phyloP scores from a whole-genome alignment of 1,140 invertebrate genomes.

The Lepidurus couesii region DNA sequence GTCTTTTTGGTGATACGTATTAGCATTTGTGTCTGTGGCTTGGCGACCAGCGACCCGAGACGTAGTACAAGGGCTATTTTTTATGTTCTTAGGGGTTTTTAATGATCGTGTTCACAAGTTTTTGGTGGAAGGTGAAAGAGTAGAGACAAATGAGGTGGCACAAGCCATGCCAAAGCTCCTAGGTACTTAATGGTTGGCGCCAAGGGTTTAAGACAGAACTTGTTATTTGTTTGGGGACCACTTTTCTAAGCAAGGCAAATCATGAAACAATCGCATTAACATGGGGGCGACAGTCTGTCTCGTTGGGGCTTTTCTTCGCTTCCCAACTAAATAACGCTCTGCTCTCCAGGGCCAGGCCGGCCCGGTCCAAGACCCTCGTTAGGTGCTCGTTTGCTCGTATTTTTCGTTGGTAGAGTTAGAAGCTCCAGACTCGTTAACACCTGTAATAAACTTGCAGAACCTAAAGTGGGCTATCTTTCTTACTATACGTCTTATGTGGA shows the following conservation, averaged over 20 bases:
- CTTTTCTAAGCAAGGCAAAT: conserved; percentile 9
- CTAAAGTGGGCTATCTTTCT: neutral
- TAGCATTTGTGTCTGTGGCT: neutral
- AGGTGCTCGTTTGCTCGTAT: neutral
- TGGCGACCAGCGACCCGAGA: conserved; percentile 7
- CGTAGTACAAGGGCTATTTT: neutral
- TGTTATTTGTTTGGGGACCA: conserved; percentile 22
- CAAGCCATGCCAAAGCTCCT: conserved; percentile 17
- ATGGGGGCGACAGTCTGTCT: neutral
- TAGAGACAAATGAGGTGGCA: conserved; percentile 21
- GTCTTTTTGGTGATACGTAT: neutral
- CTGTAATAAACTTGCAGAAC: conserved; percentile 19
- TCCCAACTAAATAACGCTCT: neutral
- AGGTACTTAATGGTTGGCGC: conserved; percentile 18
- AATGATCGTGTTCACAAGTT: conserved; percentile 15
- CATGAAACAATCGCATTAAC: conserved; percentile 13
- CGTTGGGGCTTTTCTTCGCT: neutral
- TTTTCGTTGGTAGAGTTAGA: neutral
- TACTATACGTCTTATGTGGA: neutral
- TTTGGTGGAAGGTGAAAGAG: neutral
- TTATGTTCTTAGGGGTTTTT: neutral
- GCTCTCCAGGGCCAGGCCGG: neutral
- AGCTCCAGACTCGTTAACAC: conserved; percentile 10
- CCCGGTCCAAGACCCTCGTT: conserved; percentile 17
- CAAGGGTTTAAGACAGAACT: conserved; percentile 14